Percentiles rank a stretch among this genome's conserved stretches.
Conservation (phyloP, 2,888 invertebrate genomes). For the Sycophila texana region DNA sequence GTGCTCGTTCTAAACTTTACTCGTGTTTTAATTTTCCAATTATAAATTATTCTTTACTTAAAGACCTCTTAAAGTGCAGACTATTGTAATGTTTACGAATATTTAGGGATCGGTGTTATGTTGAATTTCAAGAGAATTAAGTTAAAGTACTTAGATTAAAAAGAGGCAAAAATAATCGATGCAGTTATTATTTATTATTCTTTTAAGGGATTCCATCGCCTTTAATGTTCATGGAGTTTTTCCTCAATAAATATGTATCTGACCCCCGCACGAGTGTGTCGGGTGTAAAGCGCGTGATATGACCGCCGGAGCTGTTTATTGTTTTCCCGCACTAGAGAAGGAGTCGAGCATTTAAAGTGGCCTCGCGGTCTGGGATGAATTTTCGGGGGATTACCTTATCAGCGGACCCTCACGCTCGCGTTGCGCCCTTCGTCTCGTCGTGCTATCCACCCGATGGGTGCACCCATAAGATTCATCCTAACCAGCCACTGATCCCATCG, state of each 20-base stretch:
- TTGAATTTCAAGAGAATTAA: too few relatives aligned
- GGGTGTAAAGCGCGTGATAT: slow-evolving; percentile 37
- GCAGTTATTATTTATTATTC: too few relatives aligned
- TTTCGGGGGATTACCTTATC: slow-evolving; percentile 74
- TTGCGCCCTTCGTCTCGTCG: slow-evolving; percentile 3
- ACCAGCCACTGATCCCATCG: background rate
- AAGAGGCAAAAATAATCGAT: too few relatives aligned
- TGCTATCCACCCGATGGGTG: background rate
- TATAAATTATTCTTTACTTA: too few relatives aligned
- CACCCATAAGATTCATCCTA: slow-evolving; percentile 6
- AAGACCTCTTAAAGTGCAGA: too few relatives aligned
- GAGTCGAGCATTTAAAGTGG: slow-evolving; percentile 19
- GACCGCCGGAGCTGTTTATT: slow-evolving; percentile 46
- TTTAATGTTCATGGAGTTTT: too few relatives aligned
- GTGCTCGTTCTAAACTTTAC: slow-evolving; percentile 15
- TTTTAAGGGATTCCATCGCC: too few relatives aligned
- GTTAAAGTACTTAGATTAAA: too few relatives aligned
- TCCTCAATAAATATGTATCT: slow-evolving; percentile 51
- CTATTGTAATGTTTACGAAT: too few relatives aligned
- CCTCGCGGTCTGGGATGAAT: slow-evolving; percentile 56
- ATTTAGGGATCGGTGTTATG: too few relatives aligned
- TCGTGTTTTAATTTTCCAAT: background rate
- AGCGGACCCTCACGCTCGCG: slow-evolving; percentile 68
- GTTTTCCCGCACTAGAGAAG: slow-evolving; percentile 47
- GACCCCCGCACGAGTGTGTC: slow-evolving; percentile 37